These are phyloP conservation scores for Connochaetes taurinus DNA, from an alignment of 2,113 vertebrate species.

Conservation along the genomic window DNA sequence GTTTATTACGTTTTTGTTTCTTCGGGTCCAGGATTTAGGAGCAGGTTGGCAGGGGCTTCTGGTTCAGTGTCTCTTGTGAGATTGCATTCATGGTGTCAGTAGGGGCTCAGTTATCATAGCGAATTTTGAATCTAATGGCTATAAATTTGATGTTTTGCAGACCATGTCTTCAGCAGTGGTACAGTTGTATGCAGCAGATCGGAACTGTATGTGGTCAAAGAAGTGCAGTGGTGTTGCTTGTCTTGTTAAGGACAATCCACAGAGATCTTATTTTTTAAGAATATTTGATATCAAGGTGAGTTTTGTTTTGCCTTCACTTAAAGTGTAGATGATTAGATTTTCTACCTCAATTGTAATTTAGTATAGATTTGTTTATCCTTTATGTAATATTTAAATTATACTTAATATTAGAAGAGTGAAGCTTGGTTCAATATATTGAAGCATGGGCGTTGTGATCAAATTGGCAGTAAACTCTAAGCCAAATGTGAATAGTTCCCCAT, in stretches of 20 bases:
- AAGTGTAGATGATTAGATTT: background rate
- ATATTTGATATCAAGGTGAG: conserved; percentile 97
- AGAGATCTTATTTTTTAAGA: conserved; percentile 97
- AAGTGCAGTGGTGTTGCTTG: conserved; percentile 96
- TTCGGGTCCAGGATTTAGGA: background rate
- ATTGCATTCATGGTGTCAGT: background rate
- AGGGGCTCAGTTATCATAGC: background rate
- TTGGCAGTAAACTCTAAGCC: background rate
- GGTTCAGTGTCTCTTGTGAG: background rate
- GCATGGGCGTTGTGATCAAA: background rate
- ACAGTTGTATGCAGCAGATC: conserved; percentile 92
- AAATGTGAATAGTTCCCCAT: background rate
- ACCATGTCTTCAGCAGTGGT: conserved; percentile 94
- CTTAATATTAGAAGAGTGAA: background rate
- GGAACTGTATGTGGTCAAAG: conserved; percentile 91
- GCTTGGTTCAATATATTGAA: background rate
- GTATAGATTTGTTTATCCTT: background rate
- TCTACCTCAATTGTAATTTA: background rate
- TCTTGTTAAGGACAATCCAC: conserved; percentile 98
- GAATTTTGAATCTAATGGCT: conserved; percentile 36
- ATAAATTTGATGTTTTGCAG: conserved; percentile 76
- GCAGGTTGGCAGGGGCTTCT: background rate
- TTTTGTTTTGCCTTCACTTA: background rate
- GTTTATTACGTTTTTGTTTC: background rate
- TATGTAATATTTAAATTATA: background rate